Evolutionary conservation across 1,140 invertebrate genomes (phyloP).

Genomic region (Cataglyphis hispanica): DNA sequence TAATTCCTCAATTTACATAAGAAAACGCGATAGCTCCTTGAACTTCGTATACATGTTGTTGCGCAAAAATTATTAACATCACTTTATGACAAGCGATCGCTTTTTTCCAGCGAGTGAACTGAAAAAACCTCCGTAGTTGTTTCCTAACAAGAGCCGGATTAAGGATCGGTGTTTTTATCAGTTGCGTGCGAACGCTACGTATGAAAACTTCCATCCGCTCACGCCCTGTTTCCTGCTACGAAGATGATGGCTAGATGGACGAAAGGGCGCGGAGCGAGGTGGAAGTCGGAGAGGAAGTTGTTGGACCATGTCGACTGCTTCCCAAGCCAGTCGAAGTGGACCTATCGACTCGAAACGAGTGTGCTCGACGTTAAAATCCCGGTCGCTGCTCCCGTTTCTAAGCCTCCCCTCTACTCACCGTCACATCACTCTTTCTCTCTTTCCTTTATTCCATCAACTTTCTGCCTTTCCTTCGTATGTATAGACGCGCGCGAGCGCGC

Average conservation of each 20-base stretch:
- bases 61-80: slow-evolving; percentile 23
- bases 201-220: slow-evolving; percentile 70
- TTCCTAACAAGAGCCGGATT: slow-evolving; percentile 18
- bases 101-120: slow-evolving; percentile 8
- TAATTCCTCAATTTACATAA: slow-evolving; percentile 6
- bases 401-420: slow-evolving; percentile 59
- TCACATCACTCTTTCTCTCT: slow-evolving; percentile 69
- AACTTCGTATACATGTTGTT: neutral
- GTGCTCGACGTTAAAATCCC: slow-evolving; percentile 81
- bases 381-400: slow-evolving; percentile 79
- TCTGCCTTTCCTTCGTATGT: slow-evolving; percentile 62
- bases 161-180: slow-evolving; percentile 45
- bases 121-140: slow-evolving; percentile 34
- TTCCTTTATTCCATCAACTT: slow-evolving; percentile 50
- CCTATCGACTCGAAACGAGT: slow-evolving; percentile 81
- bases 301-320: slow-evolving; percentile 78
- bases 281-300: slow-evolving; percentile 73
- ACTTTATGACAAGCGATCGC: slow-evolving; percentile 30
- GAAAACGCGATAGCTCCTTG: neutral
- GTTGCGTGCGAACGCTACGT: slow-evolving; percentile 42
- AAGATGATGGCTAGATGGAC: slow-evolving; percentile 70
- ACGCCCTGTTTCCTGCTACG: slow-evolving; percentile 69
- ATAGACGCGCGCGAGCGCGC: slow-evolving; percentile 42
- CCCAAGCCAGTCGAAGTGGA: slow-evolving; percentile 78
- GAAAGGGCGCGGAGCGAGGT: slow-evolving; percentile 23